Evolutionary conservation across 2,888 invertebrate genomes (phyloP), one percentile per base, ranked within the genome.

Genomic region (Panopea generosa): DNA sequence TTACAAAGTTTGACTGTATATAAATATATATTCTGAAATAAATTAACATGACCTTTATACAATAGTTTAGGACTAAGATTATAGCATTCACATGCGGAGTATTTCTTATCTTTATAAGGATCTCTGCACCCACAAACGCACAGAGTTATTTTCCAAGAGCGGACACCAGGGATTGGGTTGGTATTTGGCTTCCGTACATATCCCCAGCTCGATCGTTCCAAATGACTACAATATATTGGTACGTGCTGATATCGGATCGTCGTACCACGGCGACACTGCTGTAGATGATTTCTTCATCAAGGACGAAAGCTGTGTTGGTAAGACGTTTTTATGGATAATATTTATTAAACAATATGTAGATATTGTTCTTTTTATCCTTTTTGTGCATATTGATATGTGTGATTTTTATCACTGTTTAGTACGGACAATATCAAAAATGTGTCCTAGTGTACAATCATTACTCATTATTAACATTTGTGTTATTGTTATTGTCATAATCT

Each of bases 271-370:
- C 0, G 85, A 82, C 40, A 84, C 80, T 1, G 85, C 82, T 29
- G 50, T 86, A 20, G 86, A 86, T 59, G 86, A 86, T 56, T 26
- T 86, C 7, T 33, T 59, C 1, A 83, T 84, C 38, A 72, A 56
- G 9, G 76, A 83, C 14, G 59, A 53, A 18, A 20, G 55, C 9
- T 77, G 77, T 40, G n/a, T 63, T 16, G 62, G 67, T 62, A 61
- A 11, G 56, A 18, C n/a, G 16, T 9, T n/a, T 45, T 4, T 45
- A 45, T 45, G 16, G 33, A n/a, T n/a, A n/a, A n/a, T n/a, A n/a
- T n/a, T n/a, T n/a, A n/a, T n/a, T n/a, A n/a, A n/a, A n/a, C n/a
- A n/a, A n/a, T n/a, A n/a, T n/a, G n/a, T n/a, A n/a, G n/a, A n/a
- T n/a, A n/a, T n/a, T n/a, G n/a, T n/a, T n/a, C n/a, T n/a, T n/a